Conservation (phyloP, 2,888 invertebrate species). For the Cataglyphis cursor region DNA sequence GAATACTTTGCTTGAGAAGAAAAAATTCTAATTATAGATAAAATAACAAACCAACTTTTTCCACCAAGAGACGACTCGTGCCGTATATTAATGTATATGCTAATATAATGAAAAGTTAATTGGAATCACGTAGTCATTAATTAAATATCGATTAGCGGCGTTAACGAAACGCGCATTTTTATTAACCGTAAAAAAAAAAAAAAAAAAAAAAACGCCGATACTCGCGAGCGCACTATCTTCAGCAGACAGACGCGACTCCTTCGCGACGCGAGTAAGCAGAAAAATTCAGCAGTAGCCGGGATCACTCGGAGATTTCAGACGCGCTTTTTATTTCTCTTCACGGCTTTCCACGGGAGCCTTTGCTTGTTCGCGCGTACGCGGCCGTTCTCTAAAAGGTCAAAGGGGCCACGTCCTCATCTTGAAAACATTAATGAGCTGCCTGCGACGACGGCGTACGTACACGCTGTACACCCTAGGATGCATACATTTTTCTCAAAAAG, state of each 20-base stretch:
- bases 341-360: slow-evolving; percentile 53
- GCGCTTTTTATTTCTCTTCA: slow-evolving; percentile 66
- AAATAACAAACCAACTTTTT: slow-evolving; percentile 20
- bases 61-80: background rate
- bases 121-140: slow-evolving; percentile 32
- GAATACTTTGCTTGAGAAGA: background rate
- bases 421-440: slow-evolving; percentile 77
- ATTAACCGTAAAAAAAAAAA: slow-evolving; percentile 59
- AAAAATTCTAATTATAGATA: background rate
- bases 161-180: slow-evolving; percentile 60
- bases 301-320: slow-evolving; percentile 71
- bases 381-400: slow-evolving; percentile 73
- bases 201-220: slow-evolving; percentile 31
- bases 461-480: slow-evolving; percentile 22
- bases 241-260: slow-evolving; percentile 52
- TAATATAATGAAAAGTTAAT: slow-evolving; percentile 1
- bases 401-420: slow-evolving; percentile 70
- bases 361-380: slow-evolving; percentile 69
- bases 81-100: background rate
- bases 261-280: slow-evolving; percentile 56
- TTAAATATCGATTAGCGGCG: slow-evolving; percentile 34
- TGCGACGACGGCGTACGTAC: slow-evolving; percentile 42
- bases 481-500: slow-evolving; percentile 43
- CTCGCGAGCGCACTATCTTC: slow-evolving; percentile 58
- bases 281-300: slow-evolving; percentile 59